These are phyloP conservation scores for Eupithecia dodoneata DNA, from an alignment of 2,888 invertebrate species.

Conservation along the genomic window DNA sequence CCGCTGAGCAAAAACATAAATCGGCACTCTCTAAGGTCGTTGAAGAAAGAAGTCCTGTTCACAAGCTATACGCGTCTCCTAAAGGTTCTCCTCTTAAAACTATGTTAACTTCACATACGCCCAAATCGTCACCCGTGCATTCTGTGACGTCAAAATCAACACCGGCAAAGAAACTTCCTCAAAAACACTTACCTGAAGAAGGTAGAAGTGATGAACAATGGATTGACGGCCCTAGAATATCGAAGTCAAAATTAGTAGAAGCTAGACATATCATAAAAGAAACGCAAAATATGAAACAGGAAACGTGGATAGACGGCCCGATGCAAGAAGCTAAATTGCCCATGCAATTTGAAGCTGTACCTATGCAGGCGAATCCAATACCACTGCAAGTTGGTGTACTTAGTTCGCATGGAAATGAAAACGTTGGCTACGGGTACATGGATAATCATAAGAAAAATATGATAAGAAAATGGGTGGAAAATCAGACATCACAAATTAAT, in stretches of 20 bases:
- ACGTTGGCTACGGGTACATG: slow-evolving; percentile 93
- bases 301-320: slow-evolving; percentile 98
- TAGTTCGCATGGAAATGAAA: slow-evolving; percentile 77
- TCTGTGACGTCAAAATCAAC: slow-evolving; percentile 81
- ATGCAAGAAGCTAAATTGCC: slow-evolving; percentile 86
- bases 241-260: slow-evolving; percentile 91
- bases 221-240: slow-evolving; percentile 97
- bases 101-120: slow-evolving; percentile 69
- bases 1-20: slow-evolving; percentile 86
- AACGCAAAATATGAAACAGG: slow-evolving; percentile 90
- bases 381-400: slow-evolving; percentile 75
- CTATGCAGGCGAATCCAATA: slow-evolving; percentile 85
- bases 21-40: slow-evolving; percentile 80
- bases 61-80: slow-evolving; percentile 84
- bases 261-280: slow-evolving; percentile 92
- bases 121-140: slow-evolving; percentile 82
- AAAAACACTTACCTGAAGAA: slow-evolving; percentile 75
- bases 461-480: slow-evolving; percentile 97
- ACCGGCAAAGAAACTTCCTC: slow-evolving; percentile 75
- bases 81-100: slow-evolving; percentile 84
- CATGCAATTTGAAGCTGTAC: slow-evolving; percentile 75
- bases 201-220: slow-evolving; percentile 94
- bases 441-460: slow-evolving; percentile 96
- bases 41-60: slow-evolving; percentile 85
- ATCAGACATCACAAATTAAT: slow-evolving; percentile 93